Percentiles rank a stretch among this genome's conserved stretches.
phyloP scores from a whole-genome alignment of 2,888 invertebrate species.

The Acrobasis repandana region DNA sequence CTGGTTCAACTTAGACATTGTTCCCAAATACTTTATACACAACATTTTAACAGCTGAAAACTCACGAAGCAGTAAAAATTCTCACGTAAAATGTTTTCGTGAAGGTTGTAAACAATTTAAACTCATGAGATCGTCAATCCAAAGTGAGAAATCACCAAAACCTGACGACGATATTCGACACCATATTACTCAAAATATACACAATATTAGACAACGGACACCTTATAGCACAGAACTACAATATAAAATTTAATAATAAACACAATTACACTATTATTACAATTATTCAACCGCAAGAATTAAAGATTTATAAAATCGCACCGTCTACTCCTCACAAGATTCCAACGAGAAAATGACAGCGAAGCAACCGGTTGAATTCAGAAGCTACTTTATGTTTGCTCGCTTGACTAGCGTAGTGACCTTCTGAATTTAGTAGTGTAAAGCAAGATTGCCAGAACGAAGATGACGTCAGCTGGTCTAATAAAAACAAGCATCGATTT shows the following conservation, averaged over 20 bases:
- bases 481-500: constrained; percentile 25
- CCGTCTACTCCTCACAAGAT: constrained; percentile 50
- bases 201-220: constrained; percentile 1
- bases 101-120: constrained; percentile 7
- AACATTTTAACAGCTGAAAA: neutral
- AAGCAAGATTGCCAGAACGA: constrained; percentile 60
- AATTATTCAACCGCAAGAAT: constrained; percentile 32
- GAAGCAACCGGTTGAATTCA: constrained; percentile 38
- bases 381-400: constrained; percentile 28
- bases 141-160: constrained; percentile 18
- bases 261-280: neutral
- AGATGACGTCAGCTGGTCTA: constrained; percentile 62
- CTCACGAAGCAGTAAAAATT: neutral
- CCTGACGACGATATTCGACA: neutral
- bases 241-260: constrained; percentile 19
- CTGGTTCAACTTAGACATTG: neutral
- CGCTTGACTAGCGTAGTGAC: constrained; percentile 25
- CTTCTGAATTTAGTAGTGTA: constrained; percentile 47
- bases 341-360: constrained; percentile 55
- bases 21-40: neutral
- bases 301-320: constrained; percentile 38
- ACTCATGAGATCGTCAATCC: constrained; percentile 16
- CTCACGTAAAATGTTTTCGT: constrained; percentile 3
- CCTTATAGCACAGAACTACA: constrained; percentile 47
- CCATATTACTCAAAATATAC: neutral